Conservation (phyloP, 2,888 invertebrate genomes). For the Phania funesta region DNA sequence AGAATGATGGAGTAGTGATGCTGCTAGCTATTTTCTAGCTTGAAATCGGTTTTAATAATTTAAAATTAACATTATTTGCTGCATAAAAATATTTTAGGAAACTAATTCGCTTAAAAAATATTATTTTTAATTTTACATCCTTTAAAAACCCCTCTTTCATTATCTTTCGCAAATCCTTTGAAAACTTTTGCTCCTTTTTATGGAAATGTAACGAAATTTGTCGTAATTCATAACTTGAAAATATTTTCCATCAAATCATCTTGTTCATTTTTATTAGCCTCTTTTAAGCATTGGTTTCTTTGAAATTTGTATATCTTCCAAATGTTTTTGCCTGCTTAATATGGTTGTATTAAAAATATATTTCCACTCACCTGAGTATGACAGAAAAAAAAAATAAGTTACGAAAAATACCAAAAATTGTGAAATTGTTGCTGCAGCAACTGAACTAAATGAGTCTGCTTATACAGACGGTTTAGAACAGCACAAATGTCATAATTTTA, state of each 20-base stretch:
- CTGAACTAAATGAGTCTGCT: slow-evolving; percentile 32
- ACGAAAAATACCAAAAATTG: neutral
- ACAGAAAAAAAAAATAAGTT: slow-evolving; percentile 13
- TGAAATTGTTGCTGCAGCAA: neutral
- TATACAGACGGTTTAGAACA: neutral
- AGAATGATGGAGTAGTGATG: too few relatives aligned
- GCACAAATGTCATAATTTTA: slow-evolving; percentile 11
- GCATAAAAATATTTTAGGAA: neutral
- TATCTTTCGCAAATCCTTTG: neutral
- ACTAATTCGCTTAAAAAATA: neutral
- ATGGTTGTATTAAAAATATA: slow-evolving; percentile 3
- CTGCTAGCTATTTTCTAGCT: too few relatives aligned
- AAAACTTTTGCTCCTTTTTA: neutral
- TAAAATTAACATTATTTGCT: too few relatives aligned
- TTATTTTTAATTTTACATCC: too few relatives aligned
- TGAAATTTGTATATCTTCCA: neutral
- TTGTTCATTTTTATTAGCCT: slow-evolving; percentile 12
- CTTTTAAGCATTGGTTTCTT: neutral
- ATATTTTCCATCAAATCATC: slow-evolving; percentile 2
- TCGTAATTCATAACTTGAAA: neutral
- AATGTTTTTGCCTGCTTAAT: neutral
- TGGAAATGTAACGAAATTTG: neutral
- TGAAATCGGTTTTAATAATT: too few relatives aligned
- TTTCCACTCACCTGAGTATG: slow-evolving; percentile 38
- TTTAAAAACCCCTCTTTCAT: neutral